Percentiles rank a stretch among this genome's conserved stretches.
Evolutionary conservation across 2,888 invertebrate genomes (phyloP).

Genomic region (Troides oblongomaculatus): DNA sequence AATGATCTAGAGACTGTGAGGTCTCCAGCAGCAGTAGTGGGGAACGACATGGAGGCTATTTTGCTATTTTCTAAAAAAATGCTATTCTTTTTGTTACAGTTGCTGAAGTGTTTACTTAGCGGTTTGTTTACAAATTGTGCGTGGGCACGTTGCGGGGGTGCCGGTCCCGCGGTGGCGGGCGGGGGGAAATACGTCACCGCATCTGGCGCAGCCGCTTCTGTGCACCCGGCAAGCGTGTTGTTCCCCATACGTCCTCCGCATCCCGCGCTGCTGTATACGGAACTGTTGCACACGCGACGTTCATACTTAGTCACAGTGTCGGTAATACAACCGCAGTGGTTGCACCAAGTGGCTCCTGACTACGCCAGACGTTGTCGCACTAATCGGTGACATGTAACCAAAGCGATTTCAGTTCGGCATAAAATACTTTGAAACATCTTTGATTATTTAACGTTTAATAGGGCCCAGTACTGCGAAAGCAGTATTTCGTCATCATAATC

Average conservation of each 20-base stretch:
- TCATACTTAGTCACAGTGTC: conserved; percentile 89
- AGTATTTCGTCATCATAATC: no score
- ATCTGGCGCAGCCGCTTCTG: conserved; percentile 78
- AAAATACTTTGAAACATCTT: neutral
- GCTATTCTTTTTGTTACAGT: conserved; percentile 43
- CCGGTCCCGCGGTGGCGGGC: conserved; percentile 75
- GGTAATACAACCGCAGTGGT: conserved; percentile 89
- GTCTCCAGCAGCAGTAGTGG: no score
- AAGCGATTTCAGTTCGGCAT: neutral
- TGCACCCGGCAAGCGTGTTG: conserved; percentile 92
- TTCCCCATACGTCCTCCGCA: conserved; percentile 80
- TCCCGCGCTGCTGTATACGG: conserved; percentile 89
- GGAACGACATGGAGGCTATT: no score
- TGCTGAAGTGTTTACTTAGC: conserved; percentile 87
- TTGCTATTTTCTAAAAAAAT: neutral
- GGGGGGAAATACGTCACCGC: conserved; percentile 77
- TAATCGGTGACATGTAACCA: conserved; percentile 51
- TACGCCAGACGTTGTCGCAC: conserved; percentile 62
- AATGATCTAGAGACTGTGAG: no score
- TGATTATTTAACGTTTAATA: neutral
- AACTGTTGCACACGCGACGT: conserved; percentile 91
- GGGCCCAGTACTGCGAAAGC: no score
- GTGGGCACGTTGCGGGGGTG: conserved; percentile 85
- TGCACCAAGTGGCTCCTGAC: conserved; percentile 71
- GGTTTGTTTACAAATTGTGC: conserved; percentile 94